phyloP scores from a whole-genome alignment of 2,113 vertebrate genomes.

The Toxotes chatareus region DNA sequence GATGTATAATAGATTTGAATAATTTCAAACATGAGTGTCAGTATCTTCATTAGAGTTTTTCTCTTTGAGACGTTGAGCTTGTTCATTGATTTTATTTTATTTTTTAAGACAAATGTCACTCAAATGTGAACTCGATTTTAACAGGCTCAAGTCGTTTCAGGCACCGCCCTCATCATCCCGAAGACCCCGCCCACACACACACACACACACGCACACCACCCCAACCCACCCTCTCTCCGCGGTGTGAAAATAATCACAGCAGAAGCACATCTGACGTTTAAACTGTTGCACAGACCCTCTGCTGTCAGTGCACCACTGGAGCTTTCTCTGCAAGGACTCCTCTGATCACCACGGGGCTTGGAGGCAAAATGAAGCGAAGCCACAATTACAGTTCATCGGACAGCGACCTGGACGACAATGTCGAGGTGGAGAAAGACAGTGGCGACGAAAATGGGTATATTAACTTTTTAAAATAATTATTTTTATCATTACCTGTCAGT shows the following conservation, averaged over 20 bases:
- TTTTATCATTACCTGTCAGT: neutral
- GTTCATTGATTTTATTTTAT: neutral
- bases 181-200: slow-evolving; percentile 28
- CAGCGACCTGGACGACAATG: slow-evolving; percentile 93
- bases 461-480: neutral
- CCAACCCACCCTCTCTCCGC: slow-evolving; percentile 14
- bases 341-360: neutral
- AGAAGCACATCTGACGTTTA: slow-evolving; percentile 51
- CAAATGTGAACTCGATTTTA: slow-evolving; percentile 31
- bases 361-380: slow-evolving; percentile 88
- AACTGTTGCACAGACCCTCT: slow-evolving; percentile 31
- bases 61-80: neutral
- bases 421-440: slow-evolving; percentile 96
- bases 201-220: too few species aligned
- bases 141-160: slow-evolving; percentile 41
- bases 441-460: slow-evolving; percentile 91
- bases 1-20: neutral
- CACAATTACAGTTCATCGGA: slow-evolving; percentile 95
- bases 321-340: neutral
- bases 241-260: slow-evolving; percentile 57
- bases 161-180: slow-evolving; percentile 30
- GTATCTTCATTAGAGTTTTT: neutral
- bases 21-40: neutral
- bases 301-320: slow-evolving; percentile 40
- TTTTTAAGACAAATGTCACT: slow-evolving; percentile 30